Percentiles rank a stretch among this genome's conserved stretches.
Conservation (phyloP, 1,140 invertebrate genomes). For the Saxidomus purpurata region DNA sequence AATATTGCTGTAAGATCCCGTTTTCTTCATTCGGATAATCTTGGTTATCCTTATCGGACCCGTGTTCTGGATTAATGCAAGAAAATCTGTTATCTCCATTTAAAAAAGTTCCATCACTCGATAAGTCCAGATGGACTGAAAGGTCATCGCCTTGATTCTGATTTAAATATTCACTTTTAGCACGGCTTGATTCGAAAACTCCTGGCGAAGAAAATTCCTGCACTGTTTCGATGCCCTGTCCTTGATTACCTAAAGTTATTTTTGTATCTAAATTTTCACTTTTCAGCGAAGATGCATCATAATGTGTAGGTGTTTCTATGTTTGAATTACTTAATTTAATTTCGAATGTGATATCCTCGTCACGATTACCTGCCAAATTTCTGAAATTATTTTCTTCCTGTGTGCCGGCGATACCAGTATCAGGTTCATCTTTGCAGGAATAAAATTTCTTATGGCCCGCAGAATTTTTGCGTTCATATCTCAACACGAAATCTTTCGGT, state of each 20-base stretch:
- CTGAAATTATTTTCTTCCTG: slow-evolving; percentile 43
- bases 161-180: too few relatives aligned
- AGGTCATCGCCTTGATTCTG: neutral
- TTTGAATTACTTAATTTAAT: slow-evolving; percentile 48
- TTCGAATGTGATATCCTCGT: slow-evolving; percentile 37
- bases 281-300: neutral
- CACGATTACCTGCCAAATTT: slow-evolving; percentile 47
- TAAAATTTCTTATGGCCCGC: slow-evolving; percentile 55
- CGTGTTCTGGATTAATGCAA: neutral
- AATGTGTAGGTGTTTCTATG: neutral
- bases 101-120: neutral
- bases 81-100: slow-evolving; percentile 15
- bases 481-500: slow-evolving; percentile 34
- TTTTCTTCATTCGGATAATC: neutral
- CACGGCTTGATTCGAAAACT: neutral
- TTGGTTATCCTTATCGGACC: slow-evolving; percentile 28
- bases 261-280: neutral
- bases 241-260: neutral
- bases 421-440: slow-evolving; percentile 37
- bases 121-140: neutral
- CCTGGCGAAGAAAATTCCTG: neutral
- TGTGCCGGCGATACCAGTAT: slow-evolving; percentile 1
- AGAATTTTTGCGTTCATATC: slow-evolving; percentile 51
- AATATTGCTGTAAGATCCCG: slow-evolving; percentile 5
- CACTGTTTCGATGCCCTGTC: neutral